A percentile compares a stretch with the other conserved stretches of the same genome.
Conservation (phyloP, 2,113 vertebrate species). For the human region DNA sequence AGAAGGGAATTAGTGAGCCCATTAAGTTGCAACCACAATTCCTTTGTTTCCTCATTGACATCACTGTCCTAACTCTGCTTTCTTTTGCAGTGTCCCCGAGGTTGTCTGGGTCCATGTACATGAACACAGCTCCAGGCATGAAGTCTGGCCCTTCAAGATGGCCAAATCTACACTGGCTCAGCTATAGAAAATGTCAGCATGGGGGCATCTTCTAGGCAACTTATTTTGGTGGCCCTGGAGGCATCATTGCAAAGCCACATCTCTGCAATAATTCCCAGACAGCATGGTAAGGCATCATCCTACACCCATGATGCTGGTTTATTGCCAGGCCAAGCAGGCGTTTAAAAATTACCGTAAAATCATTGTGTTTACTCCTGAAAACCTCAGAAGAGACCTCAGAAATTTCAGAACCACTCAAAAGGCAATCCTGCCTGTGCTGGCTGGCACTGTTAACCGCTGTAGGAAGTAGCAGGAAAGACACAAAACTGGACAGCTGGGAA, state of each 20-base stretch:
- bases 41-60: not conserved
- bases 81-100: not conserved
- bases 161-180: not conserved
- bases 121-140: not conserved
- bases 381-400: not conserved
- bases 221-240: not conserved
- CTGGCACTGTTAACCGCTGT: too few relatives aligned
- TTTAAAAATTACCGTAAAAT: not conserved
- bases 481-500: not conserved
- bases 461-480: not conserved
- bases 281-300: not conserved
- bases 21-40: not conserved
- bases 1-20: not conserved
- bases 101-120: not conserved
- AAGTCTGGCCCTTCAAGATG: not conserved
- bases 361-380: not conserved
- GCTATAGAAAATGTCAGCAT: not conserved
- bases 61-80: not conserved
- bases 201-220: not conserved
- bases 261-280: not conserved
- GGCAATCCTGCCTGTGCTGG: not conserved
- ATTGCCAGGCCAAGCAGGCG: not conserved
- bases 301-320: not conserved
- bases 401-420: not conserved
- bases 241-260: not conserved